These are phyloP conservation scores for Paedocypris micromegethes DNA, from an alignment of 2,797 vertebrate species.

Conservation along the genomic window DNA sequence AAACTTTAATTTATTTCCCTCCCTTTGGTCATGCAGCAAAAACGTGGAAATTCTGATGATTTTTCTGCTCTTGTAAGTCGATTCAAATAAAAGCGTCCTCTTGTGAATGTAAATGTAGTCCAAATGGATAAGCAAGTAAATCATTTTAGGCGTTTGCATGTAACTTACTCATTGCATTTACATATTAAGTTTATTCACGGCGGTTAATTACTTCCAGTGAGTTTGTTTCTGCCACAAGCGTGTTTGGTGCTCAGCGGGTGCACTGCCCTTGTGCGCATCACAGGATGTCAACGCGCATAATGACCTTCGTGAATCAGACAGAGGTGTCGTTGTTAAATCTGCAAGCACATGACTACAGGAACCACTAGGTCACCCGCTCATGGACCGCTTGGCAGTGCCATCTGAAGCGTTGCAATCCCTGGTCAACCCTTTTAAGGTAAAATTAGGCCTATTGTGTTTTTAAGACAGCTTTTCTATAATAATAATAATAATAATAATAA, in stretches of 20 bases:
- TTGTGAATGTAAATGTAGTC: not conserved
- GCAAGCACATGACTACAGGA: constrained; percentile 8
- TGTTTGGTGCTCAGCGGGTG: constrained; percentile 36
- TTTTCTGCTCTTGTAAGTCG: too few relatives aligned
- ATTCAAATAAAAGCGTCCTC: not conserved
- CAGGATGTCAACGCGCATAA: constrained; percentile 29
- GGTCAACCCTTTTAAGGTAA: constrained; percentile 3
- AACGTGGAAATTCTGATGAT: too few relatives aligned
- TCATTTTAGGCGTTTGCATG: constrained; percentile 3
- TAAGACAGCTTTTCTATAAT: too few relatives aligned
- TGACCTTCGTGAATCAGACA: constrained; percentile 42
- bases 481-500: too few relatives aligned
- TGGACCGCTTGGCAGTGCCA: not conserved
- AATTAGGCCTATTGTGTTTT: too few relatives aligned
- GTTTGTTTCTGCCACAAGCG: constrained; percentile 20
- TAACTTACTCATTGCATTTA: constrained; percentile 21
- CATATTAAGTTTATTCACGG: constrained; percentile 19
- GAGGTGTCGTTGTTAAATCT: constrained; percentile 24
- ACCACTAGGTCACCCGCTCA: constrained; percentile 5
- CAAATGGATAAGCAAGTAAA: not conserved
- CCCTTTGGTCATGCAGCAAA: too few relatives aligned
- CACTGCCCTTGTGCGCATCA: constrained; percentile 25
- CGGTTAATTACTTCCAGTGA: constrained; percentile 24
- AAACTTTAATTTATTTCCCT: too few relatives aligned
- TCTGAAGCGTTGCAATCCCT: constrained; percentile 11